Evolutionary conservation across 2,113 vertebrate species (phyloP), one percentile per base, ranked within the genome.

Genomic region (Mixornis gularis): DNA sequence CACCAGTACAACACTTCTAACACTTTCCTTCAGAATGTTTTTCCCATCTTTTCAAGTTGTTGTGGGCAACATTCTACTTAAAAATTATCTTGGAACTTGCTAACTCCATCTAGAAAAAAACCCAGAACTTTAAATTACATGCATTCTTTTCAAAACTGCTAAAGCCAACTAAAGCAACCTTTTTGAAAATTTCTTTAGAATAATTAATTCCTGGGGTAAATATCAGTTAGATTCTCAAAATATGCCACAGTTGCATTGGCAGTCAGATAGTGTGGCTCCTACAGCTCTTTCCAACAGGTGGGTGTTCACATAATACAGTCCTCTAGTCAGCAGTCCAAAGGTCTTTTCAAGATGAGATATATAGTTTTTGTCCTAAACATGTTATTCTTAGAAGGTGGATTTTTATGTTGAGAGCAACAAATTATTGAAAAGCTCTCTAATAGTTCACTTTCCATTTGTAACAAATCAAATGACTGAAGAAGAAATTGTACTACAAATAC

Each of bases 361-460:
- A 22, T 43, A 11, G 17, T 87, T 84, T 68, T 84, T 62, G 32
- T 88, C 43, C 41, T 69, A 52, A 82, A 72, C 1, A 1, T 62
- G 16, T 77, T 77, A 29, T 59, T 78, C 60, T 66, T 86, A 56
- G 60, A 38, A 70, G 40, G 21, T 76, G 16, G 22, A 68, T 73
- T 46, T 95, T 43, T 38, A 60, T 55, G 9, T 32, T 32, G 58
- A 68, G 29, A 81, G 27, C 15, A 88, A 44, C 77, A 76, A 62
- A 79, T 77, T 90, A 92, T 69, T 85, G 55, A 87, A 92, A 95
- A 87, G 53, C 29, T 58, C 65, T 69, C 58, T 46, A 82, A 72
- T 77, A 52, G 29, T 51, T 90, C 27, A 41, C 34, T 87, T 92
- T 44, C 55, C 30, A 55, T 70, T 91, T 72, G 38, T 25, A 82